These are phyloP conservation scores for Oryzias javanicus DNA, from an alignment of 2,113 vertebrate genomes.

Conservation along the genomic window DNA sequence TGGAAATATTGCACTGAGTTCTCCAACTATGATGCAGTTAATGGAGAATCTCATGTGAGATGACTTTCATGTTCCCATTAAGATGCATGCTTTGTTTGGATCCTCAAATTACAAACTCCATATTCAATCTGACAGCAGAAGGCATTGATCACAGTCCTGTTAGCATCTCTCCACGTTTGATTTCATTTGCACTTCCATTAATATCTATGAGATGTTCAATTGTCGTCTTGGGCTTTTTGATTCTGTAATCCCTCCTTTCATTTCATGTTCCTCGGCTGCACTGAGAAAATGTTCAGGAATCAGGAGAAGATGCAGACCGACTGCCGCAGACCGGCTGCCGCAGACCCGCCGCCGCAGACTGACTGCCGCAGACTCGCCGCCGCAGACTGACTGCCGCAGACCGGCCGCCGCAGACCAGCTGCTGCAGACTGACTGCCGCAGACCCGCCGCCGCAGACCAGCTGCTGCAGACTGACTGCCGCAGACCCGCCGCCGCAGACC, in stretches of 20 bases:
- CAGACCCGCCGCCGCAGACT: too few relatives aligned
- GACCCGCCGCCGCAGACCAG: too few relatives aligned
- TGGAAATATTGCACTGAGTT: slow-evolving; percentile 69
- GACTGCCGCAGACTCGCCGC: too few relatives aligned
- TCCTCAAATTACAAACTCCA: slow-evolving; percentile 75
- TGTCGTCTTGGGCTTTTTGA: slow-evolving; percentile 80
- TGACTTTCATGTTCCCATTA: slow-evolving; percentile 78
- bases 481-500: too few relatives aligned
- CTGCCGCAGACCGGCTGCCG: too few relatives aligned
- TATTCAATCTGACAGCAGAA: slow-evolving; percentile 79
- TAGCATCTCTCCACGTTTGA: slow-evolving; percentile 77
- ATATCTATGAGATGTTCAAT: slow-evolving; percentile 81
- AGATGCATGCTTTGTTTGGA: slow-evolving; percentile 79
- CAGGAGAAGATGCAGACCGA: slow-evolving; percentile 70
- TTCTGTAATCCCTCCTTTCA: slow-evolving; percentile 76
- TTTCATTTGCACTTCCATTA: slow-evolving; percentile 81
- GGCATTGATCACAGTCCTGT: slow-evolving; percentile 78
- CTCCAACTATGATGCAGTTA: slow-evolving; percentile 77
- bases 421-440: too few relatives aligned
- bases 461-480: too few relatives aligned
- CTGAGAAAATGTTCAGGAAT: slow-evolving; percentile 77
- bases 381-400: too few relatives aligned
- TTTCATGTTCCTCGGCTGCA: slow-evolving; percentile 77
- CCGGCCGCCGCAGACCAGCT: too few relatives aligned
- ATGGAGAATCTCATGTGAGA: slow-evolving; percentile 74